These are phyloP conservation scores for Pandemis corylana DNA, from an alignment of 2,888 invertebrate species.

Conservation along the genomic window DNA sequence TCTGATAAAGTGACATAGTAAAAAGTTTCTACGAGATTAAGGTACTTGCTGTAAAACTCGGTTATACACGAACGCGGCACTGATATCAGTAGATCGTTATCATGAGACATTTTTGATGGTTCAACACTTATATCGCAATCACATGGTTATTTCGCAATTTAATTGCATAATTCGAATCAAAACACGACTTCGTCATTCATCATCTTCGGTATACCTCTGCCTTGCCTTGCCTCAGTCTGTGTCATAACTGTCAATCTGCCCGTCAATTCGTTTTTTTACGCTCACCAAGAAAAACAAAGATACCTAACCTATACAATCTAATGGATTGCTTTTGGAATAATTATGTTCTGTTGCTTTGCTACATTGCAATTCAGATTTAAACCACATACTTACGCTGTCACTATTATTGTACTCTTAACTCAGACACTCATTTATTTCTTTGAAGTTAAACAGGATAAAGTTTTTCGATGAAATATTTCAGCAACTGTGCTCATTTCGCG, in stretches of 20 bases:
- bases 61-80: conserved; percentile 75
- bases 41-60: conserved; percentile 77
- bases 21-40: conserved; percentile 81
- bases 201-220: conserved; percentile 45
- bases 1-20: conserved; percentile 80
- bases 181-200: conserved; percentile 60
- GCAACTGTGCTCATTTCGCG: no score
- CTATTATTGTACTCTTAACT: no score
- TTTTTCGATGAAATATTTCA: no score
- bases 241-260: no score
- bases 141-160: conserved; percentile 61
- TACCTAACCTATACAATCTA: background rate
- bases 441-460: no score
- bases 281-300: conserved; percentile 4
- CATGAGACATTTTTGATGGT: conserved; percentile 73
- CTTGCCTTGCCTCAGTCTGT: conserved; percentile 2
- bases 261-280: background rate
- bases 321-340: no score
- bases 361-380: no score
- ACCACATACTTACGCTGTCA: no score
- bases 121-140: conserved; percentile 52
- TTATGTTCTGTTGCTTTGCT: no score
- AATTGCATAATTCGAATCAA: conserved; percentile 74
- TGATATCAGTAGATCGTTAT: conserved; percentile 71
- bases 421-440: no score